phyloP scores from a whole-genome alignment of 2,797 vertebrate genomes.

The Anableps anableps region DNA sequence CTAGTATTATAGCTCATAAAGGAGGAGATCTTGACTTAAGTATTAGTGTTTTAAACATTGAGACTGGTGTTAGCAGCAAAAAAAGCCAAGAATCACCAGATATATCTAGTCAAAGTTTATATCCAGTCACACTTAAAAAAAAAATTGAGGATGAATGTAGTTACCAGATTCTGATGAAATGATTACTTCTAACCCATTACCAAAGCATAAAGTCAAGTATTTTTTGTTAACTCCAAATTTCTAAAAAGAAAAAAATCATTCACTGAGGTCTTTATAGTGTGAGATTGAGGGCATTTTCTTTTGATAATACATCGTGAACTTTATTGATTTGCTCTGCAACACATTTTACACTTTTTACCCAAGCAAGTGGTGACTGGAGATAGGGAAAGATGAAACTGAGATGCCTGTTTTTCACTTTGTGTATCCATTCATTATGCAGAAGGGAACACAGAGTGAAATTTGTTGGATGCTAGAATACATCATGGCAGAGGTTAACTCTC shows the following conservation, averaged over 20 bases:
- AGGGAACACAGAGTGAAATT: slow-evolving; percentile 56
- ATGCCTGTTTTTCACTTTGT: slow-evolving; percentile 57
- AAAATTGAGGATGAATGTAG: neutral
- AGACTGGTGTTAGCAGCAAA: neutral
- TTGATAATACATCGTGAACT: slow-evolving; percentile 23
- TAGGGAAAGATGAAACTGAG: slow-evolving; percentile 12
- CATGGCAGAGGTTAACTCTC: slow-evolving; percentile 66
- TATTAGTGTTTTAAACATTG: neutral
- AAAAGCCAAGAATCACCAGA: neutral
- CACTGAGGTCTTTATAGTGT: slow-evolving; percentile 12
- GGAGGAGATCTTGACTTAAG: neutral
- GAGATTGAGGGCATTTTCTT: slow-evolving; percentile 25
- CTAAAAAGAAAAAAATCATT: neutral
- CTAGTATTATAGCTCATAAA: neutral
- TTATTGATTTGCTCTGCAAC: slow-evolving; percentile 10
- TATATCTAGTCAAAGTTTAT: neutral
- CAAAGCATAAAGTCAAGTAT: neutral
- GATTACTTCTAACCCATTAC: neutral
- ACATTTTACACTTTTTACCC: slow-evolving; percentile 27
- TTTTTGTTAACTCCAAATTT: slow-evolving; percentile 14
- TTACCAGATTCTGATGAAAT: neutral
- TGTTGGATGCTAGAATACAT: slow-evolving; percentile 54
- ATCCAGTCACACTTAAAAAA: neutral
- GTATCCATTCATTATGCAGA: slow-evolving; percentile 75
- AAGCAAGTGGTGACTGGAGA: neutral